phyloP scores from a whole-genome alignment of 2,797 vertebrate genomes.

The Eulemur coronatus region DNA sequence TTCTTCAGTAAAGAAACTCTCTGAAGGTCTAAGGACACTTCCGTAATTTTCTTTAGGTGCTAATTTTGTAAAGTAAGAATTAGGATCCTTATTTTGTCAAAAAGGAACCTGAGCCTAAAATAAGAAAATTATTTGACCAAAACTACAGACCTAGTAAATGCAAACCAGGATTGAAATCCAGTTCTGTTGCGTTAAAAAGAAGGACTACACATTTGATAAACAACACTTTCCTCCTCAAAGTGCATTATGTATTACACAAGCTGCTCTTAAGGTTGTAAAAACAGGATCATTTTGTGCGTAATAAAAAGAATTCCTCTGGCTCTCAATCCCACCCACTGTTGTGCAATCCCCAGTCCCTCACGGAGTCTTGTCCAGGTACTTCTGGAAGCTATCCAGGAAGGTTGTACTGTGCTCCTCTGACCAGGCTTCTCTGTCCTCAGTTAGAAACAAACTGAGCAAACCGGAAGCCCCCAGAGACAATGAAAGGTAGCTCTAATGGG shows the following conservation, averaged over 20 bases:
- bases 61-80: neutral
- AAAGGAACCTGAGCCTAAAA: neutral
- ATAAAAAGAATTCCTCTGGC: conserved; percentile 60
- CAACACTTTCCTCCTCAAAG: conserved; percentile 30
- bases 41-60: neutral
- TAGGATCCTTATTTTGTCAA: neutral
- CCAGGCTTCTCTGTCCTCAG: neutral
- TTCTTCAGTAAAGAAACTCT: neutral
- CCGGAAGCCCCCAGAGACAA: neutral
- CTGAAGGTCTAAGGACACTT: neutral
- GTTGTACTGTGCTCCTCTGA: neutral
- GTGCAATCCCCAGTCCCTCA: neutral
- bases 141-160: neutral
- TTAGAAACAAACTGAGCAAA: neutral
- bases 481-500: neutral
- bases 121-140: neutral
- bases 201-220: conserved; percentile 44
- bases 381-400: neutral
- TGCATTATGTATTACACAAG: conserved; percentile 5
- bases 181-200: neutral
- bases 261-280: conserved; percentile 58
- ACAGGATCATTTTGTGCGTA: conserved; percentile 61
- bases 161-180: conserved; percentile 24
- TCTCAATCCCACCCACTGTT: neutral
- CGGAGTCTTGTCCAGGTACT: neutral